Evolutionary conservation across 2,888 invertebrate genomes (phyloP), one percentile per base, ranked within the genome.

Genomic region (Yponomeuta sedellus): DNA sequence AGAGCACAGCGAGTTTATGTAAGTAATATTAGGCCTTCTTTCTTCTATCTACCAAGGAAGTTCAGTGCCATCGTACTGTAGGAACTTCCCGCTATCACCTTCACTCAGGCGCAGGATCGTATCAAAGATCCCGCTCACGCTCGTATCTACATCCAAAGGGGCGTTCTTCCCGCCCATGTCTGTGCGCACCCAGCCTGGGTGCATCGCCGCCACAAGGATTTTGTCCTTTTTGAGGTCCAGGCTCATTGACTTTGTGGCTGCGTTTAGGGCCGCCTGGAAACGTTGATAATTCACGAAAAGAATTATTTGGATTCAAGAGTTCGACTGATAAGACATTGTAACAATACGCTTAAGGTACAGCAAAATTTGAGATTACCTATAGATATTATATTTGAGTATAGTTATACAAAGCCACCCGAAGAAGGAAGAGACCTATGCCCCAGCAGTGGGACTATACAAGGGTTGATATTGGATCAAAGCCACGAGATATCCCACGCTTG

Each of bases 131-230:
- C 92, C 91, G 0, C 77, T 77, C 6, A 94, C 93, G 77, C 96
- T 95, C 1, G 93, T 92, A 28, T 94, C 93, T 1, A 96, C 88
- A 65, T 94, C 94, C 44, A 97, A 84, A 0, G 95, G 94, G 0
- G 97, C 98, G 71, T 93, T 94, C 57, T 92, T 83, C 5, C 98
- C 97, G 5, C 98, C 98, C 96, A 98, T 95, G 71, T 95, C 95
- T 0, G 98, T 98, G 79, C 94, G 94, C 10, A 98, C 97, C 98
- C 97, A 98, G 2, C 98, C 98, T 0, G 98, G 98, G 86, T 98
- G 97, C 68, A 98, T 79, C 66, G 91, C 92, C 0, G 94, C 92
- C 0, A 94, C 96, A 20, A 97, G 77, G 71, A 98, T 97, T 61
- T 94, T 93, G 72, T 95, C 93, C 57, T 92, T 92, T 77, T 94